Percentiles rank a stretch among this genome's conserved stretches.
phyloP scores from a whole-genome alignment of 2,797 vertebrate genomes.

The Oreortyx pictus region DNA sequence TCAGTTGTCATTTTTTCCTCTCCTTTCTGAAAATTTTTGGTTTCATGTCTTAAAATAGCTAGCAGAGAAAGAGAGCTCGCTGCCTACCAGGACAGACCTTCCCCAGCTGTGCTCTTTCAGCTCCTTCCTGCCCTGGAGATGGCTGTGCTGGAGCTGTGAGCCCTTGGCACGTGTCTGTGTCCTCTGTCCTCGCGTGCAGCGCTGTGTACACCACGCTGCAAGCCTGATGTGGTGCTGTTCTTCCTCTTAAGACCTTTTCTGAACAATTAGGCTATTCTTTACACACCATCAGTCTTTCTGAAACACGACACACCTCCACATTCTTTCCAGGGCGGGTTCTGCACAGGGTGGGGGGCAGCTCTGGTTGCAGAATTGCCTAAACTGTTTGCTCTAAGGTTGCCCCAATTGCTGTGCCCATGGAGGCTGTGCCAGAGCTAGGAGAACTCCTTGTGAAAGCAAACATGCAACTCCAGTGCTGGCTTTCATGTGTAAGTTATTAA shows the following conservation, averaged over 20 bases:
- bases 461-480: not conserved
- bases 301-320: not conserved
- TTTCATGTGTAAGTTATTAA: not conserved
- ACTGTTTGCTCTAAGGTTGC: not conserved
- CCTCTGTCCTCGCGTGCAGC: not conserved
- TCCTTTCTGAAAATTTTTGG: conserved; percentile 6
- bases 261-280: not conserved
- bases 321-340: not conserved
- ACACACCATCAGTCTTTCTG: not conserved
- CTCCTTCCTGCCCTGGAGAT: not conserved
- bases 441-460: not conserved
- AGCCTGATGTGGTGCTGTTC: not conserved
- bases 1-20: conserved; percentile 36
- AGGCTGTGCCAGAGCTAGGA: not conserved
- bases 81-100: not conserved
- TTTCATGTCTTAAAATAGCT: conserved; percentile 44
- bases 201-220: accelerated
- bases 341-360: accelerated
- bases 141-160: not conserved
- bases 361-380: not conserved
- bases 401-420: not conserved
- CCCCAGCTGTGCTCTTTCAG: not conserved
- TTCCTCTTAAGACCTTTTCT: not conserved
- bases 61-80: not conserved
- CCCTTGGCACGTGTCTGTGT: not conserved